Base-by-base conservation (phyloP, 2,113 vertebrate genomes). In the Hemibagrus wyckioides region DNA sequence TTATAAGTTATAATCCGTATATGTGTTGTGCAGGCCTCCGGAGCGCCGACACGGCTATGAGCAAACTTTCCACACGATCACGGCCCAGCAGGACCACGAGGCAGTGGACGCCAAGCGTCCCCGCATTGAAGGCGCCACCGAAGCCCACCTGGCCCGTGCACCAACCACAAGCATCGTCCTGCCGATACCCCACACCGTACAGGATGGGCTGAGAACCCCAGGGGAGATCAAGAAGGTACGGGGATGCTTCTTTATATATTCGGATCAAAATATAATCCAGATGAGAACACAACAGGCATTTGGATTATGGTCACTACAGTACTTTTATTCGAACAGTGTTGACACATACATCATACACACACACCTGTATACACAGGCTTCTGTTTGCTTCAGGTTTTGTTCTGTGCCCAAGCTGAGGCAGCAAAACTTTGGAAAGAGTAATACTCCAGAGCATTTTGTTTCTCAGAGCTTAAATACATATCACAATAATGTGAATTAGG, bases 21-120 rank as follows among this genome's bases (percentile, higher is more conserved):
- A 88, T 30, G 89, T 21, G 19, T 69, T 0, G 76, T 59, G 44
- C 90, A 99, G 98, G 95, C 98, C 98, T 92, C 97, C 98, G 82
- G 98, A 99, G 93, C 96, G 97, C 92, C 96, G 97, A 89, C 96
- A 97, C 93, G 97, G 95, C 88, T 99, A 99, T 90, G 98, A 99
- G 48, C 97, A 97, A 87, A 96, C 96, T 91, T 99, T 97, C 91
- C 96, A 97, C 91, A 93, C 96, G 52, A 90, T 96, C 84, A 91
- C 95, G 23, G 91, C 95, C 73, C 96, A 97, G 82, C 81, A 93
- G 33, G 98, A 99, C 65, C 97, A 98, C 85, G 98, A 99, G 82
- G 93, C 94, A 41, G 85, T 97, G 94, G 98, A 99, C 52, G 91
- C 96, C 8, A 99, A 99, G 92, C 95, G 98, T 77, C 97, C 97